Base-by-base conservation (phyloP, 2,888 invertebrate species). In the Elegia similella region DNA sequence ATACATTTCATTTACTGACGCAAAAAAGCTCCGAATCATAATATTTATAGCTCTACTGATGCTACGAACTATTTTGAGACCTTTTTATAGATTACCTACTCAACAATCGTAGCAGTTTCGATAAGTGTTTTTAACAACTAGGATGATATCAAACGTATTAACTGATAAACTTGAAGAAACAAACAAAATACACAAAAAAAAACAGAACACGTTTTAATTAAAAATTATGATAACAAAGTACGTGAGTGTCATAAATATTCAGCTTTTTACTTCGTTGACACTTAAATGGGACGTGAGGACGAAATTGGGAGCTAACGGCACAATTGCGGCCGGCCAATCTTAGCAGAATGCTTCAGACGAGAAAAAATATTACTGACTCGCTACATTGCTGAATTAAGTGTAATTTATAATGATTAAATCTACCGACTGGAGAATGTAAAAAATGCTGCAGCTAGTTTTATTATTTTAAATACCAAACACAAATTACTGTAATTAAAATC, bases 261-360 rank as follows among this genome's bases (percentile, higher is more conserved):
- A 72, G 75, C 69, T 79, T 82, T 82, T 81, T 77, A 79, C 76
- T 76, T 78, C 70, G 72, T 76, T 78, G 76, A 79, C 78, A 77
- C 78, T 76, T 78, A 76, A 75, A 72, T 75, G 75, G 78, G 72
- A 73, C 68, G 75, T 70, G 76, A 70, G 72, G 75, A 72, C 73
- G 73, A 77, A 80, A 79, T 78, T 78, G 75, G 75, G 74, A 75
- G 67, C 76, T 71, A 73, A 76, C 77, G 75, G 73, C 75, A 78
- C 73, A 82, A 80, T 82, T 80, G 10, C 23, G 7, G 8, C 43
- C 13, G 16, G 47, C 29, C 44, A 34, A 44, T 47, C 30, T 38
- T 23, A 56, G 29, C 13, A 15, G 34, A 30, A 53, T 57, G 50
- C 52, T 58, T 1, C 10, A 17, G 23, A 38, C 15, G 17, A 53